Percentiles rank a stretch among this genome's conserved stretches.
phyloP scores from a whole-genome alignment of 37 sponge, comb jelly and placozoan genomes.

The Axinella damicornis region DNA sequence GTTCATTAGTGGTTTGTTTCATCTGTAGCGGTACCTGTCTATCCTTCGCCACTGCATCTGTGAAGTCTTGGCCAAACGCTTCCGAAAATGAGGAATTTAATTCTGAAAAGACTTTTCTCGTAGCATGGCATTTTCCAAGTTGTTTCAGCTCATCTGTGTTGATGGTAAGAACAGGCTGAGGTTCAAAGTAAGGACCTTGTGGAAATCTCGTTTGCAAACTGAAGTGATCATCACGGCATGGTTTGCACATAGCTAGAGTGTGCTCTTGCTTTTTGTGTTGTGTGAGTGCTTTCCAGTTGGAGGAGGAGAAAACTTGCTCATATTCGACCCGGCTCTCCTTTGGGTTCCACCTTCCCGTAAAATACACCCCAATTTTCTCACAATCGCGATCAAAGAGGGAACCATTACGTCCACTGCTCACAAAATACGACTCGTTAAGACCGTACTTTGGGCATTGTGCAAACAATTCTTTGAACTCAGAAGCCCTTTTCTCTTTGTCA shows the following conservation, averaged over 20 bases:
- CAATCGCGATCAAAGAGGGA: conserved; percentile 7
- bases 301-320: background rate
- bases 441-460: background rate
- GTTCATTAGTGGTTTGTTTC: background rate
- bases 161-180: background rate
- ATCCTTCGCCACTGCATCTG: background rate
- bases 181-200: conserved; percentile 13
- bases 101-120: background rate
- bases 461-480: background rate
- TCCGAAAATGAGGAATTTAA: conserved; percentile 4
- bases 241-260: conserved; percentile 13
- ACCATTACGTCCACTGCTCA: background rate
- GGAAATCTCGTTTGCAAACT: conserved; percentile 1
- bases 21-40: background rate
- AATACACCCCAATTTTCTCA: background rate
- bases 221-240: background rate
- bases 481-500: no score
- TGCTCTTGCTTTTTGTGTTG: background rate
- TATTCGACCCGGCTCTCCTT: conserved; percentile 5
- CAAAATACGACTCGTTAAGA: conserved; percentile 7
- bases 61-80: background rate
- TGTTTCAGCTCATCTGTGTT: background rate
- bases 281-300: conserved; percentile 13
- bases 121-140: conserved; percentile 12
- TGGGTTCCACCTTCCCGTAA: background rate